These are phyloP conservation scores for Heliconius eleuchia DNA, from an alignment of 1,140 invertebrate genomes.

Conservation along the genomic window DNA sequence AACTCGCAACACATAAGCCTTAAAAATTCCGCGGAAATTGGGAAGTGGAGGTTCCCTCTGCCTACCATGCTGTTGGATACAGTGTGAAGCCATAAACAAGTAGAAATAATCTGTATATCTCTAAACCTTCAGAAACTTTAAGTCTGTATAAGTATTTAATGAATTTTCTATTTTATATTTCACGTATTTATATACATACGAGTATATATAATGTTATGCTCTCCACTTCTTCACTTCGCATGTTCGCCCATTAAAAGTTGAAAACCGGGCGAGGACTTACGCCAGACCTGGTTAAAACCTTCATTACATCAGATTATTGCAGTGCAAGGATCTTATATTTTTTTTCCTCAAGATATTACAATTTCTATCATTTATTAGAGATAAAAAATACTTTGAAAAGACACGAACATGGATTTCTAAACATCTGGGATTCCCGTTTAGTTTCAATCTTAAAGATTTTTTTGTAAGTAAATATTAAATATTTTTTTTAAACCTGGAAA, in stretches of 20 bases:
- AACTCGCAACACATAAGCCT: too few species aligned
- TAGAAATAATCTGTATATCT: too few species aligned
- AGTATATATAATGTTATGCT: background rate
- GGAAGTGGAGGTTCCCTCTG: too few species aligned
- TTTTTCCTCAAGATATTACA: background rate
- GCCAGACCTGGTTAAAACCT: conserved; percentile 49
- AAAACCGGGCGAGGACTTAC: conserved; percentile 30
- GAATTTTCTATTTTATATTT: too few species aligned
- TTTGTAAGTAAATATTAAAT: background rate
- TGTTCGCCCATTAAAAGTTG: conserved; percentile 53
- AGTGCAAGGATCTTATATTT: conserved; percentile 33
- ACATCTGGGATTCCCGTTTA: too few species aligned
- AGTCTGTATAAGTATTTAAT: too few species aligned
- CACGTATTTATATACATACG: background rate
- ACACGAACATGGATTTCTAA: too few species aligned
- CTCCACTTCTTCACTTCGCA: background rate
- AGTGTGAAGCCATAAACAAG: too few species aligned
- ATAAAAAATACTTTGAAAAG: background rate
- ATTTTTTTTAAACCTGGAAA: background rate
- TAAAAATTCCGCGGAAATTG: too few species aligned
- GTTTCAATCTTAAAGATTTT: too few species aligned
- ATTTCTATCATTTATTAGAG: background rate
- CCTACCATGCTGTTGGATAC: too few species aligned
- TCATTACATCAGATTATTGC: conserved; percentile 51
- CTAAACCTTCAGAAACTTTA: too few species aligned